Base-by-base conservation (phyloP, 2,888 invertebrate genomes). In the Maniola hyperantus region DNA sequence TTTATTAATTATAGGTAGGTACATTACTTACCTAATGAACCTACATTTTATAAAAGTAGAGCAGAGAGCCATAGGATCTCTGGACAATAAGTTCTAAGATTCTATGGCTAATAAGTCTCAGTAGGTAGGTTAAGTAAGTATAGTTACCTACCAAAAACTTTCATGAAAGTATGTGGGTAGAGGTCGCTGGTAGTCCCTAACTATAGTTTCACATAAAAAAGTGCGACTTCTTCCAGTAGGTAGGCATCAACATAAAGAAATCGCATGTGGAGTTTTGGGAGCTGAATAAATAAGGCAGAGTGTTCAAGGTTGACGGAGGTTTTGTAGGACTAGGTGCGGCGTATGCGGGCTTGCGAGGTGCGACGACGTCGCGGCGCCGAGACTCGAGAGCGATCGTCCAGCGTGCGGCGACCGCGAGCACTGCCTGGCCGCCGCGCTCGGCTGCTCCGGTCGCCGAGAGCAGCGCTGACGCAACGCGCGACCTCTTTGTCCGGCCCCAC, bases 401-500 rank as follows among this genome's bases (percentile, higher is more conserved):
- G 64, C 67, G 66, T 53, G 75, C 67, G 72, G 34, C 54, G 15
- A 34, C n/a, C 44, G 34, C 54, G 54, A 8, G 26, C 26, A 4
- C 26, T 20, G 20, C 8, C 50, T 20, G 20, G 18, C 50, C 11
- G 50, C 48, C 33, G 26, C 7, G 18, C 70, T 71, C 62, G 65
- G 67, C 54, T 74, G 65, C 73, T 65, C 62, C 50, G 48, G n/a
- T 11, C 48, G 50, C 34, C 54, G 54, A 44, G 57, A 60, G 67
- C 76, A 34, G 60, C 76, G 83, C 86, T 89, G 90, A 90, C 89
- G 90, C 90, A 89, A 90, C 89, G 83, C 88, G 83, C 91, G 91
- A 91, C 91, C 91, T 89, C 91, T 89, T 91, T 91, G 90, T 88
- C 86, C 89, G 87, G 83, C 74, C 74, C 73, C 74, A 78, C 85